phyloP scores from a whole-genome alignment of 2,797 vertebrate genomes.

The Petrocephalus schoutedeni region DNA sequence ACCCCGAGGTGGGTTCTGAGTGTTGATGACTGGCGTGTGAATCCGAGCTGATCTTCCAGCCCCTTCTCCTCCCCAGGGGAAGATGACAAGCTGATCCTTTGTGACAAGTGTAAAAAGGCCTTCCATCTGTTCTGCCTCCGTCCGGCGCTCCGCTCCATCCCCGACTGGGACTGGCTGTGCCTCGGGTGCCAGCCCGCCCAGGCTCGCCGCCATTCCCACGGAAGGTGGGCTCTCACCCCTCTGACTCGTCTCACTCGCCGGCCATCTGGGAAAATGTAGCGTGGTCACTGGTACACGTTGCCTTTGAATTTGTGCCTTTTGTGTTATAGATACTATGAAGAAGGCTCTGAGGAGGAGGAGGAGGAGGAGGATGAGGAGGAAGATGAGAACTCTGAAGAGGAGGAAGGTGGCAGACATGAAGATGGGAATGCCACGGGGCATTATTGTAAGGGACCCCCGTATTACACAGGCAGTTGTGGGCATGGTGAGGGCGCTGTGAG shows the following conservation, averaged over 20 bases:
- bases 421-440: slow-evolving; percentile 81
- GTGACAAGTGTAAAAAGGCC: slow-evolving; percentile 96
- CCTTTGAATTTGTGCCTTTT: background rate
- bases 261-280: background rate
- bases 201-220: slow-evolving; percentile 78
- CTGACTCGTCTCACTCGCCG: background rate
- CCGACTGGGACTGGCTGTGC: slow-evolving; percentile 88
- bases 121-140: slow-evolving; percentile 97
- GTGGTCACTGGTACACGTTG: background rate
- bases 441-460: slow-evolving; percentile 70
- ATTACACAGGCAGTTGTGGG: background rate
- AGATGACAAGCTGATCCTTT: slow-evolving; percentile 93
- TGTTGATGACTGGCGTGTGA: background rate
- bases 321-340: slow-evolving; percentile 76
- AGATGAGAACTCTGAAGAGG: slow-evolving; percentile 72
- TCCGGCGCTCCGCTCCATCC: slow-evolving; percentile 84
- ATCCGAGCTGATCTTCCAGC: background rate
- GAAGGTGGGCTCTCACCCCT: slow-evolving; percentile 62
- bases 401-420: slow-evolving; percentile 75
- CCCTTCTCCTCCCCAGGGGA: slow-evolving; percentile 65
- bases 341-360: slow-evolving; percentile 81
- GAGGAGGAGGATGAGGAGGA: slow-evolving; percentile 74
- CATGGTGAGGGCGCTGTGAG: background rate
- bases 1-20: background rate
- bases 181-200: slow-evolving; percentile 88